phyloP scores from a whole-genome alignment of 2,113 vertebrate species.

The Formicarius rufipectus region DNA sequence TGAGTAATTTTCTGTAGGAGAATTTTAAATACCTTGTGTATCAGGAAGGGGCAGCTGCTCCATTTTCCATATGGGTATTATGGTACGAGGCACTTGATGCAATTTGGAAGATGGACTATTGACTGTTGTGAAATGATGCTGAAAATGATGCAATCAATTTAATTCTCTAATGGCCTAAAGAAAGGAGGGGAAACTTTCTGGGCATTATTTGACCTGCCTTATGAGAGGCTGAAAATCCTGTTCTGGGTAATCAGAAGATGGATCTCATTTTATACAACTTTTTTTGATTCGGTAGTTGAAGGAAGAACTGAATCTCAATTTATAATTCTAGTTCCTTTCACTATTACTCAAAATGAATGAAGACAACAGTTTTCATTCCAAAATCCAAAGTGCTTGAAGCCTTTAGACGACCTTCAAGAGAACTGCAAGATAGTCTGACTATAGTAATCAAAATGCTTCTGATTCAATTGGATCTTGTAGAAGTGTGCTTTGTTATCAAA shows the following conservation, averaged over 20 bases:
- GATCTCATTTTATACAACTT: neutral
- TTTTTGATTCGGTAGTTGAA: neutral
- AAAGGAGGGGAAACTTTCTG: conserved; percentile 49
- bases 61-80: neutral
- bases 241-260: conserved; percentile 39
- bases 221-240: neutral
- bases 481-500: neutral
- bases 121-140: conserved; percentile 55
- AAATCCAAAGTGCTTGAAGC: neutral
- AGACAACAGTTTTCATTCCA: neutral
- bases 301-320: neutral
- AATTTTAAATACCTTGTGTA: conserved; percentile 9
- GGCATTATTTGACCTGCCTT: conserved; percentile 34
- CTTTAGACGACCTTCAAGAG: conserved; percentile 7
- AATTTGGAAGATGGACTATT: conserved; percentile 49
- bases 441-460: neutral
- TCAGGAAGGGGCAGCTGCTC: conserved; percentile 23
- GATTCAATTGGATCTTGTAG: neutral
- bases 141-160: conserved; percentile 50
- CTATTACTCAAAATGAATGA: conserved; percentile 13
- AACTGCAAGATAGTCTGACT: neutral
- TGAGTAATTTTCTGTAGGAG: conserved; percentile 25
- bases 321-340: neutral
- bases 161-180: conserved; percentile 41
- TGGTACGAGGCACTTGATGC: neutral